Percentiles rank a stretch among this genome's conserved stretches.
Conservation (phyloP, 2,888 invertebrate species). For the Drosophila multiciliata region DNA sequence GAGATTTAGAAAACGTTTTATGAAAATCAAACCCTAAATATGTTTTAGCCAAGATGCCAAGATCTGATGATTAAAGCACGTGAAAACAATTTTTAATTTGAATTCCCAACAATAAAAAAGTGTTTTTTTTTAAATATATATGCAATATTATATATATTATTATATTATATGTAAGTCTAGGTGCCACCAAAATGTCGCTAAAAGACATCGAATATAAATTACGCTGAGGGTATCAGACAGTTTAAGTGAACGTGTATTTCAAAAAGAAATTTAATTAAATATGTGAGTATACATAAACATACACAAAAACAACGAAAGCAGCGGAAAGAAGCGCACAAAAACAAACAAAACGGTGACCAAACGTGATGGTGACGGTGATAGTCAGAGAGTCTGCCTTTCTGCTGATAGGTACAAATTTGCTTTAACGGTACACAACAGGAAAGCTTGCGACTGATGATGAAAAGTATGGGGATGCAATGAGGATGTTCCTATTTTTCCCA, state of each 20-base stretch:
- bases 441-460: conserved; percentile 40
- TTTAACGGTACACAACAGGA: conserved; percentile 35
- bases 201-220: conserved; percentile 80
- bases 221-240: conserved; percentile 78
- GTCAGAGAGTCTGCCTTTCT: conserved; percentile 49
- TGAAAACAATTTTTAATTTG: background rate
- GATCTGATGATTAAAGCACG: background rate
- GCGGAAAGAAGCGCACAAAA: conserved; percentile 35
- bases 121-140: too few relatives aligned
- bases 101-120: background rate
- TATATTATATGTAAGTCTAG: conserved; percentile 50
- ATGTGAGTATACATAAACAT: background rate
- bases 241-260: conserved; percentile 78
- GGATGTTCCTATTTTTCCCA: conserved; percentile 25
- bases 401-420: conserved; percentile 70
- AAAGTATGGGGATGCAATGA: conserved; percentile 32
- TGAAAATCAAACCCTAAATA: conserved; percentile 37
- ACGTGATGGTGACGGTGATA: conserved; percentile 29
- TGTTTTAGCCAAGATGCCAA: conserved; percentile 6
- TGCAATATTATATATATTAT: too few relatives aligned
- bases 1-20: conserved; percentile 16
- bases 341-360: conserved; percentile 61
- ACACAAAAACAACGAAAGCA: conserved; percentile 6
- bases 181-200: conserved; percentile 52
- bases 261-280: conserved; percentile 64